Evolutionary conservation across 2,797 vertebrate genomes (phyloP).

Genomic region (Trachops cirrhosus): DNA sequence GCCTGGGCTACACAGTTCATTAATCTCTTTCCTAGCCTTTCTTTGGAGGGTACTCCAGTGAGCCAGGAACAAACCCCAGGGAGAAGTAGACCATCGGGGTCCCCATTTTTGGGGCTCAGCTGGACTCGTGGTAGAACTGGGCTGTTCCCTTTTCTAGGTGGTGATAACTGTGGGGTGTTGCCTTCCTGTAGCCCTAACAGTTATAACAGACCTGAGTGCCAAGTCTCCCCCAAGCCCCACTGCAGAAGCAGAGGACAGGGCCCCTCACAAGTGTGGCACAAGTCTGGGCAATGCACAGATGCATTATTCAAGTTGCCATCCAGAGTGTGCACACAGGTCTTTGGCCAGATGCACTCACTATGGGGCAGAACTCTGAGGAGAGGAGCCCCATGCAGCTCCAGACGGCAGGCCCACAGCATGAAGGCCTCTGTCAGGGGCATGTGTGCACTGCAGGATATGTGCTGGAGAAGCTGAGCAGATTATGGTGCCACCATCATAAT

Average conservation of each 20-base stretch:
- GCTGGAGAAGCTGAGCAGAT: neutral
- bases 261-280: neutral
- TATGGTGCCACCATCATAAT: fast-evolving
- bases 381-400: neutral
- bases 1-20: neutral
- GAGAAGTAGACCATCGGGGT: neutral
- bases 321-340: fast-evolving
- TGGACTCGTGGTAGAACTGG: neutral
- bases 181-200: neutral
- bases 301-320: fast-evolving
- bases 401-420: neutral
- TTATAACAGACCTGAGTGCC: neutral
- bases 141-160: neutral
- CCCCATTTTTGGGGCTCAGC: neutral
- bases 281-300: neutral
- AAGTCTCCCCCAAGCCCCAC: neutral
- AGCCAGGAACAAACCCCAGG: neutral
- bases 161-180: no score
- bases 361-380: neutral
- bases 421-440: neutral
- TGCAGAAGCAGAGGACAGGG: neutral
- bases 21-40: neutral
- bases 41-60: neutral
- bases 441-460: no score
- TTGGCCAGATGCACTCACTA: fast-evolving